Evolutionary conservation across 2,113 vertebrate species (phyloP).

Genomic region (Calyptommatus sinebrachiatus): DNA sequence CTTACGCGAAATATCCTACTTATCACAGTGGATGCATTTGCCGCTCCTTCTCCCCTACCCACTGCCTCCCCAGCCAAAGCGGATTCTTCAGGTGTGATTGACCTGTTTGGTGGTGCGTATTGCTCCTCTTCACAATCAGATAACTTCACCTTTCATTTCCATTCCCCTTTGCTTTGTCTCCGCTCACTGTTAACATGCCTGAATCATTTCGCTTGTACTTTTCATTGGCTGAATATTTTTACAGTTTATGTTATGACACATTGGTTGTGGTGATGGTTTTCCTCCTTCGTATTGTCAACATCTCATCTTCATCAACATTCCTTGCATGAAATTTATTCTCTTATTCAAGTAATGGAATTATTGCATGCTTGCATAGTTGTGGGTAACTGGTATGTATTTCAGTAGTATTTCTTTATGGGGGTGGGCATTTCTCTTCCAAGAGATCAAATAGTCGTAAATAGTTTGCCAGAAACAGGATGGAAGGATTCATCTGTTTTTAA

Average conservation of each 20-base stretch:
- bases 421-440: slow-evolving; percentile 4
- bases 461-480: background rate
- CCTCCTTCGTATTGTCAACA: background rate
- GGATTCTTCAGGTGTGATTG: slow-evolving; percentile 88
- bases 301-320: slow-evolving; percentile 17
- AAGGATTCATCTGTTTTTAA: background rate
- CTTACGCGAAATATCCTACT: slow-evolving; percentile 70
- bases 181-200: background rate
- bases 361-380: background rate
- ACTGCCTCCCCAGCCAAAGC: slow-evolving; percentile 85
- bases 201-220: slow-evolving; percentile 10
- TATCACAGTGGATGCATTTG: slow-evolving; percentile 88
- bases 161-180: slow-evolving; percentile 41
- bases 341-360: slow-evolving; percentile 7
- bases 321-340: slow-evolving; percentile 31
- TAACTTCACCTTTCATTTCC: slow-evolving; percentile 52
- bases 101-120: slow-evolving; percentile 95
- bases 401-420: background rate
- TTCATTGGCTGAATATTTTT: slow-evolving; percentile 15
- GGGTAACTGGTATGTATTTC: background rate
- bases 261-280: accelerated
- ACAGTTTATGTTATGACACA: slow-evolving; percentile 21
- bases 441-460: slow-evolving; percentile 28
- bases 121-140: slow-evolving; percentile 59
- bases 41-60: slow-evolving; percentile 81